Conservation (phyloP, 2,888 invertebrate species). For the Agonum fuliginosum region DNA sequence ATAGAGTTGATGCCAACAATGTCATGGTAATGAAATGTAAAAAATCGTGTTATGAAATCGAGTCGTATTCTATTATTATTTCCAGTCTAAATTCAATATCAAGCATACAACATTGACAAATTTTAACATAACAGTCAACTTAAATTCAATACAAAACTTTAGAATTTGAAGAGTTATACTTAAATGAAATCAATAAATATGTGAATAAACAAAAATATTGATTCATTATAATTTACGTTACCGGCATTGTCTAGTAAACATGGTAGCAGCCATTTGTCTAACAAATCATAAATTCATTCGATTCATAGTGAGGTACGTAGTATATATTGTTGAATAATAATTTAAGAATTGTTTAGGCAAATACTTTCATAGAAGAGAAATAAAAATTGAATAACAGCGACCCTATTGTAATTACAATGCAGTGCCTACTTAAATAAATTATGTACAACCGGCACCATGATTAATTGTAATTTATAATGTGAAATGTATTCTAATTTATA, state of each 20-base stretch:
- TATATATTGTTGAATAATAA: too few species aligned
- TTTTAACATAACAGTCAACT: too few species aligned
- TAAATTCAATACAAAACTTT: too few species aligned
- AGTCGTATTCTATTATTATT: constrained; percentile 9
- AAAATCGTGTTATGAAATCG: constrained; percentile 29
- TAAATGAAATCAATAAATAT: not conserved
- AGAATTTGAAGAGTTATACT: not conserved
- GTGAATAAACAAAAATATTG: constrained; percentile 19
- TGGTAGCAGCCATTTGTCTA: not conserved
- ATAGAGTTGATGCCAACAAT: not conserved
- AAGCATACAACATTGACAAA: not conserved
- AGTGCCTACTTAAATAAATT: constrained; percentile 1
- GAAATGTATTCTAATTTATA: constrained; percentile 29
- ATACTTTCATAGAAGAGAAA: too few species aligned
- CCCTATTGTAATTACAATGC: not conserved
- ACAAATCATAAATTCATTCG: constrained; percentile 21
- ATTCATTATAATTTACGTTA: constrained; percentile 9
- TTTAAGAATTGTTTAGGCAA: too few species aligned
- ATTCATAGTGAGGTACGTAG: too few species aligned
- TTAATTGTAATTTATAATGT: not conserved
- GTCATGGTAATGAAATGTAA: constrained; percentile 1
- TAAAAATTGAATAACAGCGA: not conserved
- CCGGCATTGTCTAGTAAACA: constrained; percentile 23
- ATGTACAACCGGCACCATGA: not conserved
- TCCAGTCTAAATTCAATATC: not conserved